Percentiles rank a stretch among this genome's conserved stretches.
phyloP scores from a whole-genome alignment of 2,113 vertebrate species.

The Phoenicopterus ruber region DNA sequence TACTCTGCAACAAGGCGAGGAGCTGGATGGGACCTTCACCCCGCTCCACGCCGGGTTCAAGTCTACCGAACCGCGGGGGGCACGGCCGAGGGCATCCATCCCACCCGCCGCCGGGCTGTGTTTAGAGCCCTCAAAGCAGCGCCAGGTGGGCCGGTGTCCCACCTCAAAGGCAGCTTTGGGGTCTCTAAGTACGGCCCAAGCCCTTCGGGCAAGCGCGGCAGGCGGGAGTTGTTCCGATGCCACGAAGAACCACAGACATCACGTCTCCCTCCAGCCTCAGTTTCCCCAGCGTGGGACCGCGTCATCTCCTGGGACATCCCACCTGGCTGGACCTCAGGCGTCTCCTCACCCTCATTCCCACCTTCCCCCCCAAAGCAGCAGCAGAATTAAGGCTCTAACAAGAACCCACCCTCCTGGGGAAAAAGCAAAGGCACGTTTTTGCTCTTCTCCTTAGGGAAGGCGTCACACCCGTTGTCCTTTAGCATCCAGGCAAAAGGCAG shows the following conservation, averaged over 20 bases:
- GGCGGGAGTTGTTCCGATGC: neutral
- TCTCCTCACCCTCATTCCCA: neutral
- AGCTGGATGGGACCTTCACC: neutral
- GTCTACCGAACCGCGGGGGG: rapidly evolving
- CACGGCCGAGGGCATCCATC: rapidly evolving
- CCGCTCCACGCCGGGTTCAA: rapidly evolving
- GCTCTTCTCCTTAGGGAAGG: rapidly evolving
- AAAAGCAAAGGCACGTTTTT: neutral
- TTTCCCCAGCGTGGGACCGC: rapidly evolving
- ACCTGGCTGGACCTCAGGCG: neutral
- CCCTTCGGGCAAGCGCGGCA: neutral
- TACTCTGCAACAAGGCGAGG: neutral
- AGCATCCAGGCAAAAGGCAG: neutral
- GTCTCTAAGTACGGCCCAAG: rapidly evolving
- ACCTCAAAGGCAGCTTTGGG: neutral
- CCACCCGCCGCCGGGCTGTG: neutral
- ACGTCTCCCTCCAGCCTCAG: neutral
- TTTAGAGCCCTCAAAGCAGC: neutral
- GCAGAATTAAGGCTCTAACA: neutral
- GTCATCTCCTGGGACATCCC: neutral
- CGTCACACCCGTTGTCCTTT: rapidly evolving
- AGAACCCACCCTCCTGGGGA: neutral
- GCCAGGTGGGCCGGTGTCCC: neutral
- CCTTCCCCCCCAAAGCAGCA: rapidly evolving
- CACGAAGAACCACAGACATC: neutral